These are phyloP conservation scores for Poecilia picta DNA, from an alignment of 2,797 vertebrate species.

Conservation along the genomic window DNA sequence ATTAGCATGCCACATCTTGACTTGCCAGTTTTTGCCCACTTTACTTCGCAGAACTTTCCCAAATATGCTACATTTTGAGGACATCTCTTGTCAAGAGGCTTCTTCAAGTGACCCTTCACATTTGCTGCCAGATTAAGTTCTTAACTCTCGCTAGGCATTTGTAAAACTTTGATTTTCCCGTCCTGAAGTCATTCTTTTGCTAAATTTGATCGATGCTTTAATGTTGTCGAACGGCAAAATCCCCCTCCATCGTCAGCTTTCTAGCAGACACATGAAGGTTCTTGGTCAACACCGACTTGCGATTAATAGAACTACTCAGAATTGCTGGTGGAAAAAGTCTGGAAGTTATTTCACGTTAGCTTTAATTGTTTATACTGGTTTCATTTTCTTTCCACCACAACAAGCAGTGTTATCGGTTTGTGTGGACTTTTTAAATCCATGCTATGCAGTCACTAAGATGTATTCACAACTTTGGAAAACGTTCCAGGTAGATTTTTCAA, in stretches of 20 bases:
- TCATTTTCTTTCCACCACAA: not conserved
- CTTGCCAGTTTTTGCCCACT: not conserved
- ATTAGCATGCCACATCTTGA: not conserved
- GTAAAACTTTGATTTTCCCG: not conserved
- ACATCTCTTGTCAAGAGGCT: not conserved
- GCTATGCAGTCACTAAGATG: conserved; percentile 5
- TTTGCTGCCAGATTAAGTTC: not conserved
- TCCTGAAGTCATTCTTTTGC: not conserved
- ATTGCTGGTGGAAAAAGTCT: not conserved
- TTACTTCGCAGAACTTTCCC: not conserved
- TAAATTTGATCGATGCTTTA: not conserved
- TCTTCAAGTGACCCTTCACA: not conserved
- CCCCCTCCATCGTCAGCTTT: not conserved
- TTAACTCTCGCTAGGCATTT: not conserved
- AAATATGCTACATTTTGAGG: not conserved
- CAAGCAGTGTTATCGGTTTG: not conserved
- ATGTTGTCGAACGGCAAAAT: not conserved
- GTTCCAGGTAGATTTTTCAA: not conserved
- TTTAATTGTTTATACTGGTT: not conserved
- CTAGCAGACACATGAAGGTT: not conserved
- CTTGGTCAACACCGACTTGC: not conserved
- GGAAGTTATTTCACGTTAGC: not conserved
- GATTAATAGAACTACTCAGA: not conserved
- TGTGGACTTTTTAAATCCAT: not conserved
- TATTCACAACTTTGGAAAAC: not conserved